Evolutionary conservation across 1,140 invertebrate species (phyloP).

Genomic region (Lepidotrigona ventralis): DNA sequence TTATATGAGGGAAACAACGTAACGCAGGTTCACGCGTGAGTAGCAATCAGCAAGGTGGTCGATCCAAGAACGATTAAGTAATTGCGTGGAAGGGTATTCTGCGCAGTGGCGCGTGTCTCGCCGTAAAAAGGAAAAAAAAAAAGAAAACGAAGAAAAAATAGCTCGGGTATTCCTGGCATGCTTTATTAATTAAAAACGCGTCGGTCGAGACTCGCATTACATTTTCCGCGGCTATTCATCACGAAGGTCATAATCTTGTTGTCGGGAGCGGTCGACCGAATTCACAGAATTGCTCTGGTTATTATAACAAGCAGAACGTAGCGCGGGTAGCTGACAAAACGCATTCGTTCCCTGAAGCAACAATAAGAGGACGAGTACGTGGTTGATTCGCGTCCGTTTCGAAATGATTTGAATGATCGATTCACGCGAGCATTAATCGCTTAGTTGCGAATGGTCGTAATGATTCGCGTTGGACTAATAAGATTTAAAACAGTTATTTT

Average conservation of each 20-base stretch:
- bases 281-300: slow-evolving; percentile 14
- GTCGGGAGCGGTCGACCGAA: slow-evolving; percentile 1
- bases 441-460: no score
- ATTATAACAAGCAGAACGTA: neutral
- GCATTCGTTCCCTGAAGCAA: neutral
- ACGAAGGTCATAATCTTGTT: slow-evolving; percentile 24
- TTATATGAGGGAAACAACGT: neutral
- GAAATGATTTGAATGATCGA: neutral
- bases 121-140: neutral
- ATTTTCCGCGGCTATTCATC: slow-evolving; percentile 27
- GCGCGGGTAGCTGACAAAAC: slow-evolving; percentile 1
- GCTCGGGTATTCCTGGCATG: neutral
- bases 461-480: no score
- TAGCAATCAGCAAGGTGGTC: neutral
- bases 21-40: neutral
- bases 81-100: neutral
- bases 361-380: no score
- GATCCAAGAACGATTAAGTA: neutral
- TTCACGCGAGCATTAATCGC: no score
- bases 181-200: slow-evolving; percentile 51
- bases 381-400: neutral
- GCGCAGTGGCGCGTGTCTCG: neutral
- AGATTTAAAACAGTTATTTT: no score
- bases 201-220: neutral
- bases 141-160: slow-evolving; percentile 4